phyloP scores from a whole-genome alignment of 2,797 vertebrate species.

The Euthynnus affinis region DNA sequence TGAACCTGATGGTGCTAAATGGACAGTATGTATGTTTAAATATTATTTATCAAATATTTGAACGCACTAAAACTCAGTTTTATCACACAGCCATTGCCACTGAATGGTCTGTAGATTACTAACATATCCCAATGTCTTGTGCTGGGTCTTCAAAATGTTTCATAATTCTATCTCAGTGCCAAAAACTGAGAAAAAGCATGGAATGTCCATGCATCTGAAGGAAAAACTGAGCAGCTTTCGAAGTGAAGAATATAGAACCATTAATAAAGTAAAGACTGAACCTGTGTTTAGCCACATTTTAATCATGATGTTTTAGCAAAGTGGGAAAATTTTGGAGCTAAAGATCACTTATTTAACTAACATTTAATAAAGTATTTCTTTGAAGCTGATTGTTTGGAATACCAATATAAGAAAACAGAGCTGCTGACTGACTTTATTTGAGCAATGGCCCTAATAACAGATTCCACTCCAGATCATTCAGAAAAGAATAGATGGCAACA shows the following conservation, averaged over 20 bases:
- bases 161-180: background rate
- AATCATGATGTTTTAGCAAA: no score
- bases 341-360: no score
- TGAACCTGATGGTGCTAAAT: conserved; percentile 72
- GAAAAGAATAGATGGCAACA: conserved; percentile 82
- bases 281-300: no score
- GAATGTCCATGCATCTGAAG: no score
- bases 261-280: no score
- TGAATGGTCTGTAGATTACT: no score
- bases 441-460: background rate
- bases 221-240: no score
- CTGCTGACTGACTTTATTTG: background rate
- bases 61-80: background rate
- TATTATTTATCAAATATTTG: background rate
- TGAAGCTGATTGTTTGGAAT: background rate
- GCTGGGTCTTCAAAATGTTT: background rate
- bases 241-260: no score
- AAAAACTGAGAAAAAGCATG: no score
- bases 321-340: no score
- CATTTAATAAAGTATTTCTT: background rate
- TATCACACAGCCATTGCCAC: background rate
- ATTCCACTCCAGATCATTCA: conserved; percentile 53
- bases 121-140: background rate
- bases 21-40: conserved; percentile 76
- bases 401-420: background rate